Conservation (phyloP, 2,888 invertebrate genomes). For the Xylota sylvarum region DNA sequence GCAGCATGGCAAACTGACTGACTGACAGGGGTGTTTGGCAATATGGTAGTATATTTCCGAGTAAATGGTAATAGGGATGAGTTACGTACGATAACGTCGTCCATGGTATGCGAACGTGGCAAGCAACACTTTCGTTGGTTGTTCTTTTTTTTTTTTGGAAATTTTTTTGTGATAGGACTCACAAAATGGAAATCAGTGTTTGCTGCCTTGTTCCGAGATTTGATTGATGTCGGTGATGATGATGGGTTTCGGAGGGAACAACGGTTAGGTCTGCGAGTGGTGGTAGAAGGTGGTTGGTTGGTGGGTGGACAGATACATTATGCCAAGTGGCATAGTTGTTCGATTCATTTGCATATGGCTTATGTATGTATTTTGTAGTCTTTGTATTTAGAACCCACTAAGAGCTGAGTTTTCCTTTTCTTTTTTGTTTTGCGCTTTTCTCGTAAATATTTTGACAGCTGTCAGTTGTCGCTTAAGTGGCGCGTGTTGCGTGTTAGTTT, state of each 20-base stretch:
- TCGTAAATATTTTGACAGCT: constrained; percentile 84
- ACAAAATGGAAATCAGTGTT: constrained; percentile 75
- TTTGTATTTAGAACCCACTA: constrained; percentile 44
- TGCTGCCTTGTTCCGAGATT: constrained; percentile 69
- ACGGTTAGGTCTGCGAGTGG: neutral
- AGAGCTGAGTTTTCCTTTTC: constrained; percentile 5
- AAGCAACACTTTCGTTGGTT: constrained; percentile 59
- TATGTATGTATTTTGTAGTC: constrained; percentile 10
- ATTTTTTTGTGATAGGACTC: constrained; percentile 46
- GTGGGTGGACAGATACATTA: constrained; percentile 59
- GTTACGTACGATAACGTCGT: constrained; percentile 55
- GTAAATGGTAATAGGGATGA: constrained; percentile 50
- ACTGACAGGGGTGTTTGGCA: constrained; percentile 60
- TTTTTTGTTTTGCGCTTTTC: constrained; percentile 2
- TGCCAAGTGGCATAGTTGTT: constrained; percentile 66
- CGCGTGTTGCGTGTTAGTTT: constrained; percentile 44
- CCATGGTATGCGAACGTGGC: constrained; percentile 44
- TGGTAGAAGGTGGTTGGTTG: neutral
- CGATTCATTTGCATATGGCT: constrained; percentile 65
- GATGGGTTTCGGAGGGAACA: constrained; percentile 49
- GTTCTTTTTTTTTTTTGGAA: constrained; percentile 9
- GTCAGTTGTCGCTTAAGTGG: constrained; percentile 87
- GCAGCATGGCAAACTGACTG: constrained; percentile 25
- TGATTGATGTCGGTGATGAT: constrained; percentile 72
- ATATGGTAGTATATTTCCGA: constrained; percentile 39